Evolutionary conservation across 2,888 invertebrate species (phyloP).

Genomic region (Synergus gifuensis): DNA sequence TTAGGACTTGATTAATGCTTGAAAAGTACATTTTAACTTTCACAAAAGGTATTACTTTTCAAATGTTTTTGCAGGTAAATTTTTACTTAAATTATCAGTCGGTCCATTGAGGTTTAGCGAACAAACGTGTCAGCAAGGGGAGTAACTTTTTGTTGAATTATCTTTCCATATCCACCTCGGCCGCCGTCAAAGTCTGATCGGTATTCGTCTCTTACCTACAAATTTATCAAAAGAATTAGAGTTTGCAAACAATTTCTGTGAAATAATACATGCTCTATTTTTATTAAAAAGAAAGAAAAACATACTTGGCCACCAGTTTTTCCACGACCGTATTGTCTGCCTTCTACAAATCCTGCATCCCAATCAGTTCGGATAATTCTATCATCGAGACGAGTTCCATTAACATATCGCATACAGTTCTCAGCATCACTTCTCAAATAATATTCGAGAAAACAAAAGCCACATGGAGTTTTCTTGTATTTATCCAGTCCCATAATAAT

Average conservation of each 20-base stretch:
- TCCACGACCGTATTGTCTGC: constrained; percentile 98
- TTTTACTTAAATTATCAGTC: background rate
- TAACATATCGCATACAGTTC: constrained; percentile 93
- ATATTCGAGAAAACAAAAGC: constrained; percentile 99
- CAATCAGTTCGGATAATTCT: constrained; percentile 98
- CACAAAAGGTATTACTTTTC: background rate
- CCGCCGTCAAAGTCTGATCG: constrained; percentile 98
- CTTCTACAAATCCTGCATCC: constrained; percentile 99
- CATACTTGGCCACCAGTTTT: constrained; percentile 97
- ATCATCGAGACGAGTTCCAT: constrained; percentile 97
- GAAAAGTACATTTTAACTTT: background rate
- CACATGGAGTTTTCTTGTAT: constrained; percentile 98
- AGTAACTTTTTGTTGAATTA: constrained; percentile 90
- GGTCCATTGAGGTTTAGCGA: background rate
- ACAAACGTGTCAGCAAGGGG: constrained; percentile 25
- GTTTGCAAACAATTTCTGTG: background rate
- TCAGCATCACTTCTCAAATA: constrained; percentile 87
- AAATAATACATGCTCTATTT: background rate
- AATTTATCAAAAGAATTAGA: constrained; percentile 45
- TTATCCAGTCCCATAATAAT: constrained; percentile 99
- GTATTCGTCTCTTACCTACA: constrained; percentile 97
- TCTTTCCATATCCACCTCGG: constrained; percentile 97
- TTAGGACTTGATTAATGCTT: background rate
- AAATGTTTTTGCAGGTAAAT: background rate
- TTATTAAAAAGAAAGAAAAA: constrained; percentile 26